phyloP scores from a whole-genome alignment of 2,888 invertebrate species.

The Glyphotaelius pellucidus region DNA sequence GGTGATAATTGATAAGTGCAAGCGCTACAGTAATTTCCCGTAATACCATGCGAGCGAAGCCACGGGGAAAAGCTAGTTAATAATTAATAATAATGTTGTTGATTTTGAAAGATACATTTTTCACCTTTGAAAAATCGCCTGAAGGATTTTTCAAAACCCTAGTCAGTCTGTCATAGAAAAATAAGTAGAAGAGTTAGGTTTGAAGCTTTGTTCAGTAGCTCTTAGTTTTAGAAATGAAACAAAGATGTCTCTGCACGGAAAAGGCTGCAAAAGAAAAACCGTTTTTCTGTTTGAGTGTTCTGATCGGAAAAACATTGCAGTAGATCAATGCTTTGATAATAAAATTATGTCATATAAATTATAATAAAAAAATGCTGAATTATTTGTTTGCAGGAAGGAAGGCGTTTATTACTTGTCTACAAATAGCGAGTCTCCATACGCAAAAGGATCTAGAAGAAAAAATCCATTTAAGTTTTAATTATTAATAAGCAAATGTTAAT shows the following conservation, averaged over 20 bases:
- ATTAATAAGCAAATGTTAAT: too few species aligned
- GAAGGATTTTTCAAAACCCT: neutral
- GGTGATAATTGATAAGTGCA: too few species aligned
- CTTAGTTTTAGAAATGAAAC: neutral
- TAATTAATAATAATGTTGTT: neutral
- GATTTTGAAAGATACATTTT: too few species aligned
- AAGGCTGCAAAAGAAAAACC: neutral
- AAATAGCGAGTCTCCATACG: slow-evolving; percentile 76
- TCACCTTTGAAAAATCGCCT: neutral
- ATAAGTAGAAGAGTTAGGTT: neutral
- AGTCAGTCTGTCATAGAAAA: neutral
- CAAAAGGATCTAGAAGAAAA: slow-evolving; percentile 66
- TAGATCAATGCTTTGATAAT: neutral
- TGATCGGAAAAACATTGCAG: neutral
- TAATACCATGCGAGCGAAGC: too few species aligned
- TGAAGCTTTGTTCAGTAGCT: neutral
- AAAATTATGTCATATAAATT: neutral
- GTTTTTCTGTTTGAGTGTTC: neutral
- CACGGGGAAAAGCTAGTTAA: too few species aligned
- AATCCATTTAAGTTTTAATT: slow-evolving; percentile 12
- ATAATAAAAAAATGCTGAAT: neutral
- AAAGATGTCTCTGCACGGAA: neutral
- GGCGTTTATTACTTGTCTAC: slow-evolving; percentile 78
- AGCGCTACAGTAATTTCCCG: too few species aligned
- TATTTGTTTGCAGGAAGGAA: slow-evolving; percentile 75